Conservation (phyloP, 1,140 invertebrate genomes). For the Lasioglossum albipes region DNA sequence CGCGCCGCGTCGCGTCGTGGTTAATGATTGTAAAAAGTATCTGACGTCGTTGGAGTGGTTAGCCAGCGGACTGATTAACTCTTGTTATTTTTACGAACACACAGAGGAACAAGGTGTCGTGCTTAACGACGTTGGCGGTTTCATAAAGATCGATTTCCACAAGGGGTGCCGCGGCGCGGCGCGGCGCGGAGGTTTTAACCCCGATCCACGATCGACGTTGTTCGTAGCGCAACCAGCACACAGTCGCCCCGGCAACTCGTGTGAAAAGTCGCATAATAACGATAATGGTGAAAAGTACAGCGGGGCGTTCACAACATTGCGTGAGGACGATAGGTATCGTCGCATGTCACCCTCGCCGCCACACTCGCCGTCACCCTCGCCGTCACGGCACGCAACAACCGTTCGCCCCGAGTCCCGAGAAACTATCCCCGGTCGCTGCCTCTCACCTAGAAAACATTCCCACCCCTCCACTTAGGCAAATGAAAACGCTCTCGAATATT, state of each 20-base stretch:
- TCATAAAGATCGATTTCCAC: slow-evolving; percentile 42
- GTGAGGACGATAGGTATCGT: slow-evolving; percentile 44
- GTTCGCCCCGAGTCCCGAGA: neutral
- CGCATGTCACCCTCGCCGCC: neutral
- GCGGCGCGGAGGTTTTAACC: slow-evolving; percentile 21
- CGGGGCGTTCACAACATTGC: slow-evolving; percentile 33
- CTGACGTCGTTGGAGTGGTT: neutral
- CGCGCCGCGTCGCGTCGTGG: too few species aligned
- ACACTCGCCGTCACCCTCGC: too few species aligned
- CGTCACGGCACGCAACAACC: slow-evolving; percentile 37
- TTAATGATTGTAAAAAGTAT: neutral
- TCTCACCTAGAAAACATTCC: slow-evolving; percentile 3
- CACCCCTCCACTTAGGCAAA: too few species aligned
- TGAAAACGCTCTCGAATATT: too few species aligned
- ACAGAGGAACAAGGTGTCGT: neutral
- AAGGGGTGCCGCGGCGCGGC: too few species aligned
- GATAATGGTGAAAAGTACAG: slow-evolving; percentile 45
- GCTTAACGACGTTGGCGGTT: slow-evolving; percentile 14
- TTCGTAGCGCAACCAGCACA: neutral
- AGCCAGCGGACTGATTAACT: neutral
- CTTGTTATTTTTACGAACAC: neutral
- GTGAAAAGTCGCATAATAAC: slow-evolving; percentile 50
- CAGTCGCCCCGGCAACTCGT: slow-evolving; percentile 24
- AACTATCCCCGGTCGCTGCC: neutral
- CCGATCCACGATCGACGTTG: slow-evolving; percentile 17